Evolutionary conservation across 2,888 invertebrate species (phyloP).

Genomic region (Drosophila anomalipes): DNA sequence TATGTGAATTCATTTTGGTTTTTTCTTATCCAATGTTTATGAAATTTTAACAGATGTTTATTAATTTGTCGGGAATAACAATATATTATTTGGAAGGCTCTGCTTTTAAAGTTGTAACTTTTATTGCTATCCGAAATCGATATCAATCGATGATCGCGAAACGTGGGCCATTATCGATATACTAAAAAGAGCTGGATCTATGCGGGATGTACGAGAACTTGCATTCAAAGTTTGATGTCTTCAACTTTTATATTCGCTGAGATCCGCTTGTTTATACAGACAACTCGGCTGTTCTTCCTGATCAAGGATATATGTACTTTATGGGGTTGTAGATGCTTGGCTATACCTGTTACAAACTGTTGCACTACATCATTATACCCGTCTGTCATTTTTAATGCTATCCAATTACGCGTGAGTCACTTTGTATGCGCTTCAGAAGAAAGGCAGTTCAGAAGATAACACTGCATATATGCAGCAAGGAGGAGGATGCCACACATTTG

Average conservation of each 20-base stretch:
- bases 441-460: neutral
- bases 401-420: slow-evolving; percentile 1
- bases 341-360: neutral
- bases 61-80: neutral
- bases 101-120: neutral
- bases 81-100: neutral
- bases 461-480: neutral
- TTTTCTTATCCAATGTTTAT: neutral
- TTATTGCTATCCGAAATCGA: neutral
- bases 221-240: neutral
- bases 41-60: neutral
- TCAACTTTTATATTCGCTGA: neutral
- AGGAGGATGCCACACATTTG: slow-evolving; percentile 26
- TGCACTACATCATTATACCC: neutral
- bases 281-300: neutral
- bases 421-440: slow-evolving; percentile 8
- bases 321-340: neutral
- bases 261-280: neutral
- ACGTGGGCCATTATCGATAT: neutral
- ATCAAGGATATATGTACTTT: neutral
- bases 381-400: neutral
- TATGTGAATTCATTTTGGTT: neutral
- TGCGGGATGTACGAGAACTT: neutral
- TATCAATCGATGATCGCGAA: neutral
- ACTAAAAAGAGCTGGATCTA: neutral